A percentile compares a stretch with the other conserved stretches of the same genome.
Conservation (phyloP, 2,113 vertebrate species). For the Ivindomyrus marchei region DNA sequence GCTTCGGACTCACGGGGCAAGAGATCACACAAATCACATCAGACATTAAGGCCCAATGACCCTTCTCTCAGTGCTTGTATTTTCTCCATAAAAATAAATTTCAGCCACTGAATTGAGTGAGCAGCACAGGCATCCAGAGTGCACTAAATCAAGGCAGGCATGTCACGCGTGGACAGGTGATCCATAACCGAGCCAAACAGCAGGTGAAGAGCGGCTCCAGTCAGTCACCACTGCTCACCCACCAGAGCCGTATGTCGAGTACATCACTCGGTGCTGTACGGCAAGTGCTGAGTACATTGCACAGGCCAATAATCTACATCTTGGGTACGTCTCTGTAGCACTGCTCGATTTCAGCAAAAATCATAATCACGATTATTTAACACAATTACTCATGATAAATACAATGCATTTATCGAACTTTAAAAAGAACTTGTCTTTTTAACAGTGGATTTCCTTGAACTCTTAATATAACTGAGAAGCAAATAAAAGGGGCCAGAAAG, state of each 20-base stretch:
- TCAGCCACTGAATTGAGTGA: not conserved
- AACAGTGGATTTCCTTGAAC: not conserved
- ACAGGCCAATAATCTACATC: not conserved
- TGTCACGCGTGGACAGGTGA: not conserved
- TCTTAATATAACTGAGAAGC: not conserved
- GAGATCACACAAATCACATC: conserved; percentile 22
- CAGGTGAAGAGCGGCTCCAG: not conserved
- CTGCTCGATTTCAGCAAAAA: not conserved
- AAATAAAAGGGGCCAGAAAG: not conserved
- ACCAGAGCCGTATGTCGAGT: not conserved
- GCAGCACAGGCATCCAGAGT: conserved; percentile 11
- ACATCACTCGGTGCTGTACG: not conserved
- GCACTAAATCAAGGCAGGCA: conserved; percentile 16
- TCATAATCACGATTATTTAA: not conserved
- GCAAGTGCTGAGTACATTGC: not conserved
- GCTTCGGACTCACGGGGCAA: not conserved
- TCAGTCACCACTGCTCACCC: not conserved
- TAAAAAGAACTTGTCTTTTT: not conserved
- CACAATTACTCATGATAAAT: not conserved
- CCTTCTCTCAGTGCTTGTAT: conserved; percentile 14
- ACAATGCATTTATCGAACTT: not conserved
- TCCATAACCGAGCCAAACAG: conserved; percentile 12
- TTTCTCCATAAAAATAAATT: conserved; percentile 32
- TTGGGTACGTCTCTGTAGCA: not conserved
- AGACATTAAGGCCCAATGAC: conserved; percentile 3